These are phyloP conservation scores for Lonchura striata DNA, from an alignment of 2,113 vertebrate species.

Conservation along the genomic window DNA sequence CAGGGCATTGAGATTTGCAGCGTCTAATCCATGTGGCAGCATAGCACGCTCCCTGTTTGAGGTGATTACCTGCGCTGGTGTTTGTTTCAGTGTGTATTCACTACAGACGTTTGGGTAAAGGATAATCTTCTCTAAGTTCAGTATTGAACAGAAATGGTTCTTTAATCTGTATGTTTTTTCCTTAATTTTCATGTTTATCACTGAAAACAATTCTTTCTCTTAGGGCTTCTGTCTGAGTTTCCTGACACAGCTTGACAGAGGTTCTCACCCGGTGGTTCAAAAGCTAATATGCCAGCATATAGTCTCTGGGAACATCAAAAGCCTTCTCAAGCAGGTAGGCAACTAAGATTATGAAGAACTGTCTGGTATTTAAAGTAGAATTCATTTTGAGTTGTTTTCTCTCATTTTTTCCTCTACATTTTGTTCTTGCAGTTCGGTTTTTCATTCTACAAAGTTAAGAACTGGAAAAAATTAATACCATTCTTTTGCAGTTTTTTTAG, in stretches of 20 bases:
- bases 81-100: not conserved
- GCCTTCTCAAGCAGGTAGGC: conserved; percentile 87
- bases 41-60: conserved; percentile 93
- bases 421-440: not conserved
- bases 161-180: not conserved
- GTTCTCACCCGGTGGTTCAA: conserved; percentile 89
- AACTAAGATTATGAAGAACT: not conserved
- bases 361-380: not conserved
- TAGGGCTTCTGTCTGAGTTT: conserved; percentile 98
- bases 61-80: conserved; percentile 68
- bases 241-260: conserved; percentile 91
- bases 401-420: not conserved
- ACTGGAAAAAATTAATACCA: not conserved
- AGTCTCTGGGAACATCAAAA: conserved; percentile 86
- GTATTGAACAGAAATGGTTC: not conserved
- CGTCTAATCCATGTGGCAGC: conserved; percentile 83
- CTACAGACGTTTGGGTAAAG: not conserved
- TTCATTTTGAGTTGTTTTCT: not conserved
- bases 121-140: not conserved
- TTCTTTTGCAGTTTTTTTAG: not conserved
- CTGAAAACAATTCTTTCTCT: not conserved
- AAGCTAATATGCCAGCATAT: conserved; percentile 89
- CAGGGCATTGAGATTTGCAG: conserved; percentile 87
- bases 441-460: not conserved
- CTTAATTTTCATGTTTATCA: not conserved